Evolutionary conservation across 1,140 invertebrate genomes (phyloP).

Genomic region (Drosophila ogumai): DNA sequence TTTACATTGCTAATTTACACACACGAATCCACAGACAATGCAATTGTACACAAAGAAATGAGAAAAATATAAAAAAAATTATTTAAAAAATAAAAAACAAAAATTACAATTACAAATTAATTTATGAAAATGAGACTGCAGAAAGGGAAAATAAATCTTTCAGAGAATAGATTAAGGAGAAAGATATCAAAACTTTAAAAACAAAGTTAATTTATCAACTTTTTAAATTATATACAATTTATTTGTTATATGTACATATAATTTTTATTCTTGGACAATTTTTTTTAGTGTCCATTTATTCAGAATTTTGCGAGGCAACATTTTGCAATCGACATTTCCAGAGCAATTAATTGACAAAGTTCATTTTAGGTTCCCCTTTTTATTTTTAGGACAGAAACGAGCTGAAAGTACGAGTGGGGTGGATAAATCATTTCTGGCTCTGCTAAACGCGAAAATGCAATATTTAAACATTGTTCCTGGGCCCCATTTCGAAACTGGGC

Average conservation of each 20-base stretch:
- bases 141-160: background rate
- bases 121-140: no score
- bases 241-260: background rate
- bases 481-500: constrained; percentile 21
- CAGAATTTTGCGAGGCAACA: constrained; percentile 3
- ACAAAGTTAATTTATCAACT: rapidly evolving
- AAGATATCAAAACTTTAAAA: background rate
- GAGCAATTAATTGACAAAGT: constrained; percentile 82
- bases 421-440: constrained; percentile 46
- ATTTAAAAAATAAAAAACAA: background rate
- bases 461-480: constrained; percentile 67
- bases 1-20: constrained; percentile 81
- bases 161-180: rapidly evolving
- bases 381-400: background rate
- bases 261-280: background rate
- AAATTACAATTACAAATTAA: background rate
- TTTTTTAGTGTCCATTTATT: constrained; percentile 1
- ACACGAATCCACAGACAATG: constrained; percentile 46
- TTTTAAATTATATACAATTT: no score
- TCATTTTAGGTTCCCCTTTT: constrained; percentile 69
- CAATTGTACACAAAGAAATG: constrained; percentile 18
- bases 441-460: constrained; percentile 65
- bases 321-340: constrained; percentile 43
- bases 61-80: background rate
- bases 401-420: background rate